A percentile compares a stretch with the other conserved stretches of the same genome.
Evolutionary conservation across 2,888 invertebrate genomes (phyloP).

Genomic region (Acleris cristana): DNA sequence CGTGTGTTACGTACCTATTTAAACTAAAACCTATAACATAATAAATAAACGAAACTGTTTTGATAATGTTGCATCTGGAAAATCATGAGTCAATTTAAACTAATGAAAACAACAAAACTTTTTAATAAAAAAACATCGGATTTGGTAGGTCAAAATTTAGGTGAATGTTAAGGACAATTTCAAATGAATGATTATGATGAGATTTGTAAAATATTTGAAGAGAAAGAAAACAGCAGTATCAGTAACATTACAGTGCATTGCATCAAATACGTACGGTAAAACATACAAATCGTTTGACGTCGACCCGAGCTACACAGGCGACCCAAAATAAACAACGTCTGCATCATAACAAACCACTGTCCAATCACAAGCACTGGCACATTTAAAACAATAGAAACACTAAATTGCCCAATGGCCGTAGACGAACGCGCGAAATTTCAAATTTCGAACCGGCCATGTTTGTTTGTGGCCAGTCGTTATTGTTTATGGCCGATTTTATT

Average conservation of each 20-base stretch:
- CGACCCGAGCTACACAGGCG: conserved; percentile 18
- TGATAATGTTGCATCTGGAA: too few species aligned
- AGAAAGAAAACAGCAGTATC: too few species aligned
- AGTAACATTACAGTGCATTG: neutral
- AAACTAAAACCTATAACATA: too few species aligned
- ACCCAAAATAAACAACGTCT: conserved; percentile 40
- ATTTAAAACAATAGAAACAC: conserved; percentile 33
- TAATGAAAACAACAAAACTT: too few species aligned
- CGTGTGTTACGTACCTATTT: too few species aligned
- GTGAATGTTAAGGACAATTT: too few species aligned
- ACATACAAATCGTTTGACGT: conserved; percentile 26
- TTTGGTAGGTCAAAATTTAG: too few species aligned
- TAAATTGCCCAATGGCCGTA: conserved; percentile 22
- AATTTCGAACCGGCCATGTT: conserved; percentile 42
- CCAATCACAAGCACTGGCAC: conserved; percentile 22
- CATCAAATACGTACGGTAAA: conserved; percentile 19
- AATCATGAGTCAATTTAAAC: too few species aligned
- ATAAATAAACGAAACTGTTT: too few species aligned
- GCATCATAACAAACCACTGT: conserved; percentile 40
- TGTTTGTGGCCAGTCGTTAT: conserved; percentile 42
- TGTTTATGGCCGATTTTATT: conserved; percentile 57
- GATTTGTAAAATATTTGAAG: too few species aligned
- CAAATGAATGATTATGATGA: too few species aligned
- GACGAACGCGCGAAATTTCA: conserved; percentile 40
- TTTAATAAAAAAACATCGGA: too few species aligned